Evolutionary conservation across 2,888 invertebrate genomes (phyloP).

Genomic region (Calliopum simillimum): DNA sequence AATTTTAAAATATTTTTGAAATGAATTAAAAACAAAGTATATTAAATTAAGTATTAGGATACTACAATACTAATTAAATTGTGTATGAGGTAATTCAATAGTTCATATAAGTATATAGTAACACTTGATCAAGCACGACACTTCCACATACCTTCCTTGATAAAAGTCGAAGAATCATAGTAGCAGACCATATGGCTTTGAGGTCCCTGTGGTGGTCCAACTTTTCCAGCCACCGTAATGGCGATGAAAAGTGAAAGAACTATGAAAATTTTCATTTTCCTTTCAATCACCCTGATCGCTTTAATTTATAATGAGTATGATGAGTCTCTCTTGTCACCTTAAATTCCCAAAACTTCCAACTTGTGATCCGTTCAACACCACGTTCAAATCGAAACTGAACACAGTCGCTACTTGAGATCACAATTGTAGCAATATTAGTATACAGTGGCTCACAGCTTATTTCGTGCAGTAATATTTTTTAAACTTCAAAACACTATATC

Average conservation of each 20-base stretch:
- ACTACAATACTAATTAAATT: too few relatives aligned
- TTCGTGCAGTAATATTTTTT: too few relatives aligned
- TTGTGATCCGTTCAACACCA: slow-evolving; percentile 48
- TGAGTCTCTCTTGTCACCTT: too few relatives aligned
- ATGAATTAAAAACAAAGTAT: too few relatives aligned
- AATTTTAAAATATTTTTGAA: too few relatives aligned
- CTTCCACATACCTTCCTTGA: slow-evolving; percentile 69
- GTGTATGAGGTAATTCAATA: too few relatives aligned
- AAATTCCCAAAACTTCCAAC: background rate
- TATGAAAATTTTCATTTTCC: slow-evolving; percentile 52
- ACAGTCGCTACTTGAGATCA: slow-evolving; percentile 13
- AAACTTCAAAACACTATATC: too few relatives aligned
- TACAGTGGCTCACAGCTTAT: too few relatives aligned
- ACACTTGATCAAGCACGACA: slow-evolving; percentile 66
- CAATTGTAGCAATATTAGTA: too few relatives aligned
- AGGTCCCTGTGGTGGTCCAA: slow-evolving; percentile 46
- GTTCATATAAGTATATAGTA: too few relatives aligned
- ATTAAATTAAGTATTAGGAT: too few relatives aligned
- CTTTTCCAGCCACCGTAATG: slow-evolving; percentile 50
- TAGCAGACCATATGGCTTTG: slow-evolving; percentile 61
- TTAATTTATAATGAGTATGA: background rate
- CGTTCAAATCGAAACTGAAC: slow-evolving; percentile 53
- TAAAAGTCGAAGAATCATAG: slow-evolving; percentile 62
- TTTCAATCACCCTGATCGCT: background rate
- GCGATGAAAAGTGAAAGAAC: slow-evolving; percentile 49